Base-by-base conservation (phyloP, 2,888 invertebrate genomes). In the Hecatera dysodea region DNA sequence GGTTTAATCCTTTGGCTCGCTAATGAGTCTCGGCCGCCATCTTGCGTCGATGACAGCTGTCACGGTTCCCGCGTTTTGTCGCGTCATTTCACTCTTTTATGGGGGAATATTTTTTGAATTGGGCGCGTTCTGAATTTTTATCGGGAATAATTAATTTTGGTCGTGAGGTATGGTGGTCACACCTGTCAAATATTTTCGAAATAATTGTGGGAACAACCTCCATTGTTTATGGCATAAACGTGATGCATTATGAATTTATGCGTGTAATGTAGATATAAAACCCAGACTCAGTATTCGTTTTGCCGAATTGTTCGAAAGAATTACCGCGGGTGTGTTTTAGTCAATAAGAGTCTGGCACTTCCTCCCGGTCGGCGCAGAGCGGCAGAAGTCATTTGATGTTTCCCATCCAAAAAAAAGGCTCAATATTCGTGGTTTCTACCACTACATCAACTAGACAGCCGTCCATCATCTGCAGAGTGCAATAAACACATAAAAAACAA, bases 41-140 rank as follows among this genome's bases (percentile, higher is more conserved):
- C 83, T 87, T 86, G 86, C 67, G 46, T 52, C 71, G 73, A 57
- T 88, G 88, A 87, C 88, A 88, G 81, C 84, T 88, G 87, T 86
- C 88, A 88, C 78, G 59, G 62, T 75, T 79, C 80, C 86, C 84
- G 86, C 86, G 81, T 74, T 86, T 87, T 80, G 64, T 57, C 75
- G 72, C 60, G 78, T 75, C 78, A 75, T 84, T 79, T 81, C 76
- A 78, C 75, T 39, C 39, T 67, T 82, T 80, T 85, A 73, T 66
- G n/a, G 55, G 53, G 29, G 53, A 39, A 19, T 44, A 24, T 70
- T 70, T 63, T 68, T 59, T 59, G 11, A 64, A 68, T 48, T 78
- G 64, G 52, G 46, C 67, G 62, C 48, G 57, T 59, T 53, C 57
- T 62, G 59, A 72, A 62, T 76, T 75, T 63, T 75, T 76, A 71